Evolutionary conservation across 2,113 vertebrate genomes (phyloP), one percentile per base, ranked within the genome.

Genomic region (Larimichthys crocea): DNA sequence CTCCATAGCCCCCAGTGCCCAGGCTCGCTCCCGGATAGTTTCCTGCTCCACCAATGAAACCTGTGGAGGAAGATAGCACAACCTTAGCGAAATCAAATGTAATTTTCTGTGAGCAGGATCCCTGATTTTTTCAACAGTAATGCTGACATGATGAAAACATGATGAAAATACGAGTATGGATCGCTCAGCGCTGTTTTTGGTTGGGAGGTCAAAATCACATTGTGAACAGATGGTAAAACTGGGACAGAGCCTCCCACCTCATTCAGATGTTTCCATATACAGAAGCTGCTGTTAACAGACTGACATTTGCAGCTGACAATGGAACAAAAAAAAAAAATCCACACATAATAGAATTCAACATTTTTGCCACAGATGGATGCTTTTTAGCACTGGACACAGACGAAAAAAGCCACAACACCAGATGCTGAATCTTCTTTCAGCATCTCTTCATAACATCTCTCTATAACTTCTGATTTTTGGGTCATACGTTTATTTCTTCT

Each of bases 1-100:
- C 31, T 76, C 94, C 94, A 3, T 94, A 95, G 40, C 91, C 90
- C 1, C 85, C 91, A 4, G 85, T 4, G 1, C 85, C 80, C 56
- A 89, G 80, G 6, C 56, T 79, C 1, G 89, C 83, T 79, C 94
- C 94, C 48, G 83, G 84, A 71, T 94, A 95, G 75, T 89, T 88
- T 19, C 92, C 93, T 3, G 88, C 71, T 68, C 92, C 92, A 7
- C 78, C 87, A 0, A 71, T 4, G 19, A 92, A 94, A 61, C 95
- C 95, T 95, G 89, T 17, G 40, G 24, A 84, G 24, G 46, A 86
- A 84, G 73, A 80, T 10, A 68, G 64, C 40, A 68, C 24, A 71
- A 40, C 5, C 7, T 79, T 31, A 70, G 61, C 53, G 24, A 61
- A 86, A 46, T 56, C 52, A 12, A 20, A 29, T 12, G 7, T 24